Conservation (phyloP, 2,113 vertebrate species). For the Tragelaphus scriptus region DNA sequence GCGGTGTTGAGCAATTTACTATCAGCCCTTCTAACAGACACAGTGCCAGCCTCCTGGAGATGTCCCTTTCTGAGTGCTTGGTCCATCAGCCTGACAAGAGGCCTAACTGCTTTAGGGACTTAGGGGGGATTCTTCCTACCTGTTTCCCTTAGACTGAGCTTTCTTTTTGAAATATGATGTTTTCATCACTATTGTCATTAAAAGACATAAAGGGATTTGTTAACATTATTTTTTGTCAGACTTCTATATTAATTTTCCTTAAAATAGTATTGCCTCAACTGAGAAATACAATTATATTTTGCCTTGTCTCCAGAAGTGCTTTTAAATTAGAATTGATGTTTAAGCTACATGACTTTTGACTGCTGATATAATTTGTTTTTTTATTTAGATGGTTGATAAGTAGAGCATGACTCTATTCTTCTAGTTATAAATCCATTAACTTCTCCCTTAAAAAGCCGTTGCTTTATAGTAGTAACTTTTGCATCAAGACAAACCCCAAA, state of each 20-base stretch:
- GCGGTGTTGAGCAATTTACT: neutral
- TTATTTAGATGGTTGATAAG: constrained; percentile 74
- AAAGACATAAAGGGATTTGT: constrained; percentile 84
- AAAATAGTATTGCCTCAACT: constrained; percentile 69
- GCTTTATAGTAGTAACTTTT: neutral
- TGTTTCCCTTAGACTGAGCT: constrained; percentile 80
- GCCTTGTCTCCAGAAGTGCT: constrained; percentile 77
- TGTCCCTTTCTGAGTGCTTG: neutral
- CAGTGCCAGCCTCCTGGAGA: neutral
- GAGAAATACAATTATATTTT: constrained; percentile 78
- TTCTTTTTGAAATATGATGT: constrained; percentile 84
- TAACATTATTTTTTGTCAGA: constrained; percentile 88
- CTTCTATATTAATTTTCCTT: constrained; percentile 88
- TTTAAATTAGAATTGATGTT: constrained; percentile 82
- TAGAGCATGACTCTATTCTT: neutral
- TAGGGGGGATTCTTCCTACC: constrained; percentile 75
- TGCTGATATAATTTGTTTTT: constrained; percentile 77
- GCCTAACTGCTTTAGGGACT: constrained; percentile 83
- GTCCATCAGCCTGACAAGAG: constrained; percentile 33
- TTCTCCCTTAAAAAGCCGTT: neutral
- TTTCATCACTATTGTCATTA: constrained; percentile 88
- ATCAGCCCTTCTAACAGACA: neutral
- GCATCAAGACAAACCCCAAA: neutral
- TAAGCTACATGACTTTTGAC: constrained; percentile 75
- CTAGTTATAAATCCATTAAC: constrained; percentile 55